These are phyloP conservation scores for Sipha maydis DNA, from an alignment of 2,888 invertebrate species.

Conservation along the genomic window DNA sequence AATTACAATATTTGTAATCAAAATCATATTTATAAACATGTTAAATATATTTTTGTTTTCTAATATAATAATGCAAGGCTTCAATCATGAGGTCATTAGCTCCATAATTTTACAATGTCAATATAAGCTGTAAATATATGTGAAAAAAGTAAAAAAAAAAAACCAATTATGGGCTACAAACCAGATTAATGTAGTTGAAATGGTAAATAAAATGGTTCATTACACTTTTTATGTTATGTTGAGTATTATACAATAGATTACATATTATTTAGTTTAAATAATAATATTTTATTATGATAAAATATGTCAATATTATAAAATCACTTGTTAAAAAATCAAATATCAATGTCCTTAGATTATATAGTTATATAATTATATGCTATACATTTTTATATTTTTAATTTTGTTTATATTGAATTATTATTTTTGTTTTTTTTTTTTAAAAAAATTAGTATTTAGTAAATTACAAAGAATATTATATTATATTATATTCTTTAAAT, in stretches of 20 bases:
- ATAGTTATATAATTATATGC: conserved; percentile 14
- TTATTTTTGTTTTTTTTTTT: conserved; percentile 12
- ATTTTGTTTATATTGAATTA: background rate
- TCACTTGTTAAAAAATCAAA: conserved; percentile 3
- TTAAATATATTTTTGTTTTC: too few relatives aligned
- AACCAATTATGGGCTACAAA: too few relatives aligned
- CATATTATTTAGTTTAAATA: background rate
- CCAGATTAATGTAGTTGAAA: too few relatives aligned
- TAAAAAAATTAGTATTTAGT: background rate
- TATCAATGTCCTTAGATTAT: background rate
- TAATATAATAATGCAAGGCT: too few relatives aligned
- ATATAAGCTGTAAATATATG: too few relatives aligned
- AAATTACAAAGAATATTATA: background rate
- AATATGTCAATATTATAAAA: background rate
- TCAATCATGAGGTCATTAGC: too few relatives aligned
- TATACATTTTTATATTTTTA: conserved; percentile 13
- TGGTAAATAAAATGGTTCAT: too few relatives aligned
- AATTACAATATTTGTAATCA: too few relatives aligned
- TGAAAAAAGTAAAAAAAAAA: too few relatives aligned
- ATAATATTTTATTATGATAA: background rate
- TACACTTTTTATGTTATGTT: too few relatives aligned
- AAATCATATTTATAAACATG: too few relatives aligned
- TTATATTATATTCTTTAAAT: conserved; percentile 24
- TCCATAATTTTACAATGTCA: too few relatives aligned
- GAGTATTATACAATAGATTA: conserved; percentile 7